phyloP scores from a whole-genome alignment of 1,140 invertebrate species.

The Hypsibius dujardini region DNA sequence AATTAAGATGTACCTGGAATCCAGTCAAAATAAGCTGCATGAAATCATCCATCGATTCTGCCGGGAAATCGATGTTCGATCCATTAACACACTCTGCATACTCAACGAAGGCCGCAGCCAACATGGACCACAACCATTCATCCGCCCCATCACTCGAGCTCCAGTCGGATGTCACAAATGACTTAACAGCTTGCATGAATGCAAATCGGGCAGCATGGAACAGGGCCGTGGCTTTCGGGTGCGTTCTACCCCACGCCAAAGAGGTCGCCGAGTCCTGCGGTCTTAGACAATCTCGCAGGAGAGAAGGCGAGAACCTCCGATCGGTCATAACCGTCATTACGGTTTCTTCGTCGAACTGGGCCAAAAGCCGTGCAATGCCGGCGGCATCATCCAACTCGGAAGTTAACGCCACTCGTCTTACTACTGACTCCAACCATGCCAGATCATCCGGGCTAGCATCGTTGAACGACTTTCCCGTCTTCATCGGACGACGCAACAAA shows the following conservation, averaged over 20 bases:
- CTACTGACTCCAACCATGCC: too few relatives aligned
- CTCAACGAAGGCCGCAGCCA: constrained; percentile 9
- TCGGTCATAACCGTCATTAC: not conserved
- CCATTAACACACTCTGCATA: not conserved
- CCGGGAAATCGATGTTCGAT: not conserved
- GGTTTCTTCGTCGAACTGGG: not conserved
- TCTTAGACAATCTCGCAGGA: not conserved
- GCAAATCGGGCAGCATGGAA: not conserved
- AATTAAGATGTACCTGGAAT: constrained; percentile 6
- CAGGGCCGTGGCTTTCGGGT: not conserved
- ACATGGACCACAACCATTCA: not conserved
- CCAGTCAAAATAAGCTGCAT: not conserved
- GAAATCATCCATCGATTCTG: not conserved
- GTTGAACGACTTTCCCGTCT: too few relatives aligned
- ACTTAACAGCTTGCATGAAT: not conserved
- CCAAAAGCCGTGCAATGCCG: not conserved
- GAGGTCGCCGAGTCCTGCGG: too few relatives aligned
- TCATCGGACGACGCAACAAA: too few relatives aligned
- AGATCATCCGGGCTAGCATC: too few relatives aligned
- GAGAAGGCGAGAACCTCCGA: not conserved
- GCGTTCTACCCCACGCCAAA: too few relatives aligned
- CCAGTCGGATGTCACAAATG: not conserved
- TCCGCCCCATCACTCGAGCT: not conserved
- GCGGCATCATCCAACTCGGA: not conserved
- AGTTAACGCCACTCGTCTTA: not conserved